Evolutionary conservation across 2,113 vertebrate genomes (phyloP).

Genomic region (Lepisosteus oculatus): DNA sequence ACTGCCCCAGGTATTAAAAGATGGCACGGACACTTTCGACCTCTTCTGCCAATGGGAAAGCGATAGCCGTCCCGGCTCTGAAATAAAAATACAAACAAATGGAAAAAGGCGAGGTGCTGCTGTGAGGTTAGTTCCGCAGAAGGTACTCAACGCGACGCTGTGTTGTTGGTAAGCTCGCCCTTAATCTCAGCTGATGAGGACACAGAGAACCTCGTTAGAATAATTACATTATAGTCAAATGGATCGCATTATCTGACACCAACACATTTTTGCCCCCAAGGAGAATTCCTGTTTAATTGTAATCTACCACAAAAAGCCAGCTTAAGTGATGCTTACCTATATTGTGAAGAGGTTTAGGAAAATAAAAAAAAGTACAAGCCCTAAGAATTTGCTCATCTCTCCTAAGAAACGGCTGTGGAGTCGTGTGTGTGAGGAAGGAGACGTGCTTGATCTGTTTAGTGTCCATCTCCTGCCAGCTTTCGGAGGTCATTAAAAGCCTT

Average conservation of each 20-base stretch:
- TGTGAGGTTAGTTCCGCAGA: conserved; percentile 56
- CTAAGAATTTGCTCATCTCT: background rate
- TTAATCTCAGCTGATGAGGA: conserved; percentile 73
- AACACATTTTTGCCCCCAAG: conserved; percentile 78
- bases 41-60: conserved; percentile 44
- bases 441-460: conserved; percentile 61
- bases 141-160: conserved; percentile 74
- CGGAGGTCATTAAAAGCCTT: conserved; percentile 70
- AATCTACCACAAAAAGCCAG: conserved; percentile 66
- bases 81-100: conserved; percentile 52
- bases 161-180: conserved; percentile 62
- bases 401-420: background rate
- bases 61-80: background rate
- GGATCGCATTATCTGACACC: conserved; percentile 75
- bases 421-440: conserved; percentile 35
- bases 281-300: conserved; percentile 72
- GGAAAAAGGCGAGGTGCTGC: conserved; percentile 38
- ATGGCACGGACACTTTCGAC: conserved; percentile 64
- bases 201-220: conserved; percentile 59
- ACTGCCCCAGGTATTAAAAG: conserved; percentile 40
- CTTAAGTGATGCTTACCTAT: conserved; percentile 63
- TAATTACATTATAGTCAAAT: conserved; percentile 77
- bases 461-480: conserved; percentile 69
- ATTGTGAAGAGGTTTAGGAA: conserved; percentile 52
- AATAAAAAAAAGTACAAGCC: background rate